Conservation (phyloP, 2,113 vertebrate species). For the Emydocephalus ijimae region DNA sequence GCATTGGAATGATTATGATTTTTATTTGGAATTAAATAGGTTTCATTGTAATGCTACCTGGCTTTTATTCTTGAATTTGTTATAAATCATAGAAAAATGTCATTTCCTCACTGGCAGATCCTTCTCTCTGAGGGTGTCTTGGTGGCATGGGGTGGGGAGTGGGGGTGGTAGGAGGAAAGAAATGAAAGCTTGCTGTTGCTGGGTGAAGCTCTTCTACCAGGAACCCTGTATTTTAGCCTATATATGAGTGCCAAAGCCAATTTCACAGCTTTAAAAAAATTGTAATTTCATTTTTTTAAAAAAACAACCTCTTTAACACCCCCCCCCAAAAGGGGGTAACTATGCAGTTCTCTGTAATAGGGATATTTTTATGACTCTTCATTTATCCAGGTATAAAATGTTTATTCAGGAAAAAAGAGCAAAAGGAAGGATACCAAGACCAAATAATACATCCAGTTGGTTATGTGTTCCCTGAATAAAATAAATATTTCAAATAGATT, state of each 20-base stretch:
- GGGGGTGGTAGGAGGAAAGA: not conserved
- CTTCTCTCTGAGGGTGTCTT: not conserved
- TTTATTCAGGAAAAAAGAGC: too few relatives aligned
- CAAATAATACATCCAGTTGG: too few relatives aligned
- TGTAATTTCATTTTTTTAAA: too few relatives aligned
- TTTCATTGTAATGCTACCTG: not conserved
- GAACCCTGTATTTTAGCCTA: not conserved
- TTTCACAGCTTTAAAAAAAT: not conserved
- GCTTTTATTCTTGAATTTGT: not conserved
- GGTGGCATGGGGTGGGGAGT: fast-evolving
- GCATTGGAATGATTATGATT: not conserved
- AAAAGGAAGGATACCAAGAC: too few relatives aligned
- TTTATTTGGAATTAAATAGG: not conserved
- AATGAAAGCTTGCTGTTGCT: not conserved
- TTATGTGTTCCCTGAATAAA: too few relatives aligned
- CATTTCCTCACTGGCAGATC: not conserved
- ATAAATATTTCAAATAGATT: too few relatives aligned
- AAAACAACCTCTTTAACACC: too few relatives aligned
- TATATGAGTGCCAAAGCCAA: not conserved
- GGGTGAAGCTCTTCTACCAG: not conserved
- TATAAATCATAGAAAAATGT: not conserved
- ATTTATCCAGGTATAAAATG: too few relatives aligned
- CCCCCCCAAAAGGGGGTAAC: too few relatives aligned
- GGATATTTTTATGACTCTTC: too few relatives aligned
- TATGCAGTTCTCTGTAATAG: too few relatives aligned